Percentiles rank a stretch among this genome's conserved stretches.
phyloP scores from a whole-genome alignment of 2,113 vertebrate species.

The Istiophorus platypterus region DNA sequence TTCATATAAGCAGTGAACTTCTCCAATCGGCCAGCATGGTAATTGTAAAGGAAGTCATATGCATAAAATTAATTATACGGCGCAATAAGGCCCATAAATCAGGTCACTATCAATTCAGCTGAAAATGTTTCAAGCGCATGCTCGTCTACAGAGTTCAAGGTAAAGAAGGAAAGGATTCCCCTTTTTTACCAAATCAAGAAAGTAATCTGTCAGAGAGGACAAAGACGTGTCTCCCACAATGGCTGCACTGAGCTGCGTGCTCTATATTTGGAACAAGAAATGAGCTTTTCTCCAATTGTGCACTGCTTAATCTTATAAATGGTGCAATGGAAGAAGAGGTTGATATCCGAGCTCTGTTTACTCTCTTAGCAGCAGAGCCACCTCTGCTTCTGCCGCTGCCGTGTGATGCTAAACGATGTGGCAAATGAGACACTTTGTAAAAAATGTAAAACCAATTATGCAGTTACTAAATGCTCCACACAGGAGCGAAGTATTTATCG shows the following conservation, averaged over 20 bases:
- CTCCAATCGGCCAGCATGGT: conserved; percentile 83
- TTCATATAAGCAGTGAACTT: conserved; percentile 87
- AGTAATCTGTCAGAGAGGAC: conserved; percentile 75
- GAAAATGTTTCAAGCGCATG: conserved; percentile 83
- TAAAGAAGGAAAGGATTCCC: conserved; percentile 67
- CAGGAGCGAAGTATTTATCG: background rate
- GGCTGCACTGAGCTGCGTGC: background rate
- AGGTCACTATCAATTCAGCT: conserved; percentile 89
- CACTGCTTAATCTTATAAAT: conserved; percentile 30
- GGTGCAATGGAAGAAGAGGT: background rate
- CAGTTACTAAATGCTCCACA: background rate
- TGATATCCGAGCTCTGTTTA: conserved; percentile 5
- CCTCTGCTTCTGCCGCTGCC: background rate
- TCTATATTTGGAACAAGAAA: conserved; percentile 31
- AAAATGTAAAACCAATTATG: background rate
- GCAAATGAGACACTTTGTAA: background rate
- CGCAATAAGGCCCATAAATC: conserved; percentile 93
- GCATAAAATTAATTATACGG: conserved; percentile 95
- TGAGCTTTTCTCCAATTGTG: conserved; percentile 45
- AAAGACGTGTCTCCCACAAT: conserved; percentile 48
- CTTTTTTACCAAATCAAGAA: conserved; percentile 70
- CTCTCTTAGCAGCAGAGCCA: background rate
- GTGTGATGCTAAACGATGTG: conserved; percentile 3
- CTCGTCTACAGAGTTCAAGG: conserved; percentile 83
- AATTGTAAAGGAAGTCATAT: conserved; percentile 96